These are phyloP conservation scores for Acrocera orbiculus DNA, from an alignment of 2,888 invertebrate species.

Conservation along the genomic window DNA sequence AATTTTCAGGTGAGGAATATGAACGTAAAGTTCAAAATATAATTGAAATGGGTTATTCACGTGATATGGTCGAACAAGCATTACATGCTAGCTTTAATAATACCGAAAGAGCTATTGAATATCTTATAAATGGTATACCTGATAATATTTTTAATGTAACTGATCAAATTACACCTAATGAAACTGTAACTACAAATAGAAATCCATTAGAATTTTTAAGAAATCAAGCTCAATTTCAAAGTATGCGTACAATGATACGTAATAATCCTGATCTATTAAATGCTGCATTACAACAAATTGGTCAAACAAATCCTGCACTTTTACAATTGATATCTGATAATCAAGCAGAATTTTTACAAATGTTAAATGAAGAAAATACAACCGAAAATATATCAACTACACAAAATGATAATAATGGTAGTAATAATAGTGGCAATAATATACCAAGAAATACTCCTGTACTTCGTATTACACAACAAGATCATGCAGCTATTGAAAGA, in stretches of 20 bases:
- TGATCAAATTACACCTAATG: constrained; percentile 9
- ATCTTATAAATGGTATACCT: constrained; percentile 76
- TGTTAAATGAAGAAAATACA: constrained; percentile 65
- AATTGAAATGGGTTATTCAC: constrained; percentile 86
- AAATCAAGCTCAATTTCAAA: constrained; percentile 81
- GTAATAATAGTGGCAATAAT: no score
- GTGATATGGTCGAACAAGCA: constrained; percentile 63
- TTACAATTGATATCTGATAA: constrained; percentile 75
- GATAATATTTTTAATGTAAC: neutral
- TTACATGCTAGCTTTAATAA: constrained; percentile 87
- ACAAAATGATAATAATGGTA: neutral
- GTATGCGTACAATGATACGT: constrained; percentile 80
- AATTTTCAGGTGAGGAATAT: no score
- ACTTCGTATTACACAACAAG: neutral
- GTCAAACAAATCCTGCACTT: constrained; percentile 81
- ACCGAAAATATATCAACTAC: neutral
- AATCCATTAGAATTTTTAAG: constrained; percentile 76
- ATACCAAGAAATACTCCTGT: neutral
- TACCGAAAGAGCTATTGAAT: constrained; percentile 92
- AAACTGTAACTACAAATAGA: constrained; percentile 15
- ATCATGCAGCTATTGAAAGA: constrained; percentile 1
- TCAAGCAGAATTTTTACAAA: constrained; percentile 81
- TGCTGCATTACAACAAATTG: constrained; percentile 75
- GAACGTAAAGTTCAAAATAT: no score
- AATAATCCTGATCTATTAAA: constrained; percentile 82